Percentiles rank a stretch among this genome's conserved stretches.
Conservation (phyloP, 1,140 invertebrate species). For the Leptopilina clavipes region DNA sequence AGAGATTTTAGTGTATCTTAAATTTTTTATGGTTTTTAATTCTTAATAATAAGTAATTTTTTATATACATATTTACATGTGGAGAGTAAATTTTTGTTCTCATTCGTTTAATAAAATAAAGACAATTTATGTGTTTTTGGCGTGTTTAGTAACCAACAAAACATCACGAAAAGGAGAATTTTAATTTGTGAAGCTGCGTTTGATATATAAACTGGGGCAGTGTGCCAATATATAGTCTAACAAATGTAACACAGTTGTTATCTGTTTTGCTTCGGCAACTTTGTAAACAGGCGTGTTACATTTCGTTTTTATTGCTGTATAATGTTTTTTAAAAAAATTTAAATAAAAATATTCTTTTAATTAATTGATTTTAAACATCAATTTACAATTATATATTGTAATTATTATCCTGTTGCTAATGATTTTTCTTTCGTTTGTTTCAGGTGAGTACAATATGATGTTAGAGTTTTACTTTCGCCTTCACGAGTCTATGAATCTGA, state of each 20-base stretch:
- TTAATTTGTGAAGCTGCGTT: neutral
- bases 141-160: slow-evolving; percentile 27
- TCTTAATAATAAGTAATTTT: too few relatives aligned
- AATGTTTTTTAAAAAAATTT: neutral
- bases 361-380: neutral
- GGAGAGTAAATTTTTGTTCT: neutral
- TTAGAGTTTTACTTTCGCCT: too few relatives aligned
- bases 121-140: slow-evolving; percentile 2
- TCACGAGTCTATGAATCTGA: too few relatives aligned
- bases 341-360: neutral
- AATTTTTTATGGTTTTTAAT: too few relatives aligned
- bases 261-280: slow-evolving; percentile 22
- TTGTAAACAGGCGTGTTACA: slow-evolving; percentile 1
- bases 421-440: slow-evolving; percentile 52
- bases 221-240: slow-evolving; percentile 18
- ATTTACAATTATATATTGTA: neutral
- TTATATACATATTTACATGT: too few relatives aligned
- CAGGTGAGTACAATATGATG: slow-evolving; percentile 59
- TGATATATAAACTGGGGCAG: slow-evolving; percentile 26
- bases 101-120: neutral
- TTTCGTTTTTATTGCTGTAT: neutral
- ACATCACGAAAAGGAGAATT: neutral
- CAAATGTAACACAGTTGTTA: slow-evolving; percentile 1
- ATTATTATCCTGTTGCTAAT: slow-evolving; percentile 14
- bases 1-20: too few relatives aligned